Conservation (phyloP, 2,888 invertebrate genomes). For the Lapara coniferarum region DNA sequence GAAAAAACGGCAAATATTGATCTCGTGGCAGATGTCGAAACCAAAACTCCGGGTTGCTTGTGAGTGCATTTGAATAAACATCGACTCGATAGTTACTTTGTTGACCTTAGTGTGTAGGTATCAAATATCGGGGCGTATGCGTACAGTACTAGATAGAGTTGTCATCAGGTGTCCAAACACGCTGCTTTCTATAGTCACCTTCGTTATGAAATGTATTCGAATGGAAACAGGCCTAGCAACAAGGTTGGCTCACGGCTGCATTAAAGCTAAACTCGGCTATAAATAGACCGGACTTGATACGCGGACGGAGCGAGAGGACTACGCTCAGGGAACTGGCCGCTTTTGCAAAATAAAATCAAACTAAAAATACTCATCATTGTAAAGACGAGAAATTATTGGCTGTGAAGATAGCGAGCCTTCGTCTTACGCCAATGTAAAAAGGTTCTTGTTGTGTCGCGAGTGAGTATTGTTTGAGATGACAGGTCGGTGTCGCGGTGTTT, state of each 20-base stretch:
- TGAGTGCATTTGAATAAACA: conserved; percentile 82
- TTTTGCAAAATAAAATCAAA: conserved; percentile 48
- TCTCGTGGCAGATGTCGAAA: conserved; percentile 81
- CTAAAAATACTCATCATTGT: conserved; percentile 58
- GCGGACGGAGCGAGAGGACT: conserved; percentile 15
- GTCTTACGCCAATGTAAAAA: conserved; percentile 44
- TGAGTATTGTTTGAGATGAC: conserved; percentile 55
- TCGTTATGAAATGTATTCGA: conserved; percentile 5
- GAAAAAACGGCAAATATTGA: conserved; percentile 79
- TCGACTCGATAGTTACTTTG: conserved; percentile 72
- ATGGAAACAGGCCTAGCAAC: conserved; percentile 24
- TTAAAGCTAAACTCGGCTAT: conserved; percentile 31
- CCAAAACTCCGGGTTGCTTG: conserved; percentile 70
- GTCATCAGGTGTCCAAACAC: conserved; percentile 74
- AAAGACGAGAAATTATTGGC: conserved; percentile 58
- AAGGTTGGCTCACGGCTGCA: conserved; percentile 29
- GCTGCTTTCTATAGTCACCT: conserved; percentile 22
- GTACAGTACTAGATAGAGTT: conserved; percentile 59
- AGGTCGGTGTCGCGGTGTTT: conserved; percentile 55
- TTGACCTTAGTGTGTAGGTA: conserved; percentile 76
- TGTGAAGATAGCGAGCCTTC: conserved; percentile 60
- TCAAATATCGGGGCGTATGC: conserved; percentile 65
- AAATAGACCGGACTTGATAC: conserved; percentile 31
- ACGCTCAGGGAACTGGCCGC: conserved; percentile 15
- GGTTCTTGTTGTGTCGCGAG: conserved; percentile 46